Evolutionary conservation across 1,140 invertebrate genomes (phyloP).

Genomic region (Aleiodes sp.): DNA sequence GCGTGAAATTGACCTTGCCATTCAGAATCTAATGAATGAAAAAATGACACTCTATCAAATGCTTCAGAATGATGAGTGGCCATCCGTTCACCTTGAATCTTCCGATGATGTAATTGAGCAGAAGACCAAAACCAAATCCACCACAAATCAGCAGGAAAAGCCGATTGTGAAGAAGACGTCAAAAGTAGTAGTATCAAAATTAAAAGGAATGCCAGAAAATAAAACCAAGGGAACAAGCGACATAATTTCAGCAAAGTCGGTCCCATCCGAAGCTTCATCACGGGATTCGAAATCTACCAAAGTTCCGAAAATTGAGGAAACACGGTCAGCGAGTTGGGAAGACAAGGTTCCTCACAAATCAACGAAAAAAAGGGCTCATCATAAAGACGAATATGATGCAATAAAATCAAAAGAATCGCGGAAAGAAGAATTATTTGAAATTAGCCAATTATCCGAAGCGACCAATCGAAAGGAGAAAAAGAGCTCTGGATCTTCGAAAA

Average conservation of each 20-base stretch:
- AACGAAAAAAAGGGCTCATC: conserved; percentile 11
- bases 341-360: neutral
- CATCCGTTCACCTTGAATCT: neutral
- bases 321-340: neutral
- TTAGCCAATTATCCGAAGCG: neutral
- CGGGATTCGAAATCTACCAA: neutral
- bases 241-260: conserved; percentile 28
- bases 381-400: conserved; percentile 22
- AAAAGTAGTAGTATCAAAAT: neutral
- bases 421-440: neutral
- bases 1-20: conserved; percentile 61
- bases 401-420: conserved; percentile 15
- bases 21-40: conserved; percentile 58
- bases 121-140: neutral
- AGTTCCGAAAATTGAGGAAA: conserved; percentile 19
- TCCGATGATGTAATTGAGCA: neutral
- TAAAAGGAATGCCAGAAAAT: neutral
- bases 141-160: neutral
- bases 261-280: neutral
- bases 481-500: too few species aligned
- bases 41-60: conserved; percentile 58
- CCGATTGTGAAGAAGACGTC: neutral
- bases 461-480: neutral
- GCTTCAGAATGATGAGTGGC: conserved; percentile 41
- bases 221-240: too few species aligned